These are phyloP conservation scores for Pseudomyrmex gracilis DNA, from an alignment of 1,140 invertebrate genomes.

Conservation along the genomic window DNA sequence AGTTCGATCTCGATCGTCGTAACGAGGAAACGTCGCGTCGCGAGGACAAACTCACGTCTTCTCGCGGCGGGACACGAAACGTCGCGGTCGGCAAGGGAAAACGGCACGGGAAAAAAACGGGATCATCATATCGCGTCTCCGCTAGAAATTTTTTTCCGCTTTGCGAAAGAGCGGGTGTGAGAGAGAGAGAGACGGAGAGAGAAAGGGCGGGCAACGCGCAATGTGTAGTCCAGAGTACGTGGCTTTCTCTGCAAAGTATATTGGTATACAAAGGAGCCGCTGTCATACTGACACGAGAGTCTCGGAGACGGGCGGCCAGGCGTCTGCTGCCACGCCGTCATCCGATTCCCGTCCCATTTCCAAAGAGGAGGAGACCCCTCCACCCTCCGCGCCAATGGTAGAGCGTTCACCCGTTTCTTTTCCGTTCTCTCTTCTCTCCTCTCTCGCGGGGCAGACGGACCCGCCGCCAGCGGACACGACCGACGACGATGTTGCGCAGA, in stretches of 20 bases:
- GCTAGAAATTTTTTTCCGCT: background rate
- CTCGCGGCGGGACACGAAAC: too few species aligned
- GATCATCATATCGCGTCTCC: too few species aligned
- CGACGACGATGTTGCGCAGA: conserved; percentile 46
- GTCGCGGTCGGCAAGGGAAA: too few species aligned
- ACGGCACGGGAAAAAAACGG: too few species aligned
- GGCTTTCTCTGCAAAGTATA: conserved; percentile 38
- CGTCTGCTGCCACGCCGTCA: conserved; percentile 79
- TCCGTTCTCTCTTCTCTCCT: conserved; percentile 57
- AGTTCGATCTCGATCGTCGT: conserved; percentile 13
- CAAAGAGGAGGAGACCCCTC: conserved; percentile 56
- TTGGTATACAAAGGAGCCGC: conserved; percentile 64
- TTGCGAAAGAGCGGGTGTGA: background rate
- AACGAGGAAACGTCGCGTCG: background rate
- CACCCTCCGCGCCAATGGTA: conserved; percentile 12
- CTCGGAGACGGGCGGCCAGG: conserved; percentile 65
- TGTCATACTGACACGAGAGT: conserved; percentile 42
- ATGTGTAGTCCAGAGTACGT: background rate
- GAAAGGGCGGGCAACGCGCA: conserved; percentile 11
- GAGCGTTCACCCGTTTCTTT: conserved; percentile 68
- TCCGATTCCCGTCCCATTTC: conserved; percentile 73
- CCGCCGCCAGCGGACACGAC: background rate
- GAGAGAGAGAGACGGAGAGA: background rate
- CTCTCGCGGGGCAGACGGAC: conserved; percentile 26
- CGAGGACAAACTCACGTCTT: background rate